A percentile compares a stretch with the other conserved stretches of the same genome.
phyloP scores from a whole-genome alignment of 2,113 vertebrate genomes.

The Eretmochelys imbricata region DNA sequence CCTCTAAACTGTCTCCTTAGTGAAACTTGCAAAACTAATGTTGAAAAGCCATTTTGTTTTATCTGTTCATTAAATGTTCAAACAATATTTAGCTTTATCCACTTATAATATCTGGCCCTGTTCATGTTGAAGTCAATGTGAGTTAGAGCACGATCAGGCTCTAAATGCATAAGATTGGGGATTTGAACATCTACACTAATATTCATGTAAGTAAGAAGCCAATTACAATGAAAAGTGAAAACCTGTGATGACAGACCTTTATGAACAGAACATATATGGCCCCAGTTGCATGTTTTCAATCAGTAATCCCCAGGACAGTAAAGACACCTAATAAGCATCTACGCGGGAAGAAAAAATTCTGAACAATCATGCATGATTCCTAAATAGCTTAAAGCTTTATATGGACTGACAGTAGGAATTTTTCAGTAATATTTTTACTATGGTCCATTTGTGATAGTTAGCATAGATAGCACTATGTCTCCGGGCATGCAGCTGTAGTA shows the following conservation, averaged over 20 bases:
- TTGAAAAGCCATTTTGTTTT: not conserved
- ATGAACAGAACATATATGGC: not conserved
- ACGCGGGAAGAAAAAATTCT: too few species aligned
- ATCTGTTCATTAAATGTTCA: not conserved
- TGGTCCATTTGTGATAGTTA: not conserved
- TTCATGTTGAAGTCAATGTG: not conserved
- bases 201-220: not conserved
- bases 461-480: rapidly evolving
- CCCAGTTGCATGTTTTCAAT: not conserved
- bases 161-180: not conserved
- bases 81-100: not conserved
- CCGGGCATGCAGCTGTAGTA: rapidly evolving
- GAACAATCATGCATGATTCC: too few species aligned
- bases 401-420: not conserved
- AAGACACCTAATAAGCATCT: not conserved
- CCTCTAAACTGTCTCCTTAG: not conserved
- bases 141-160: not conserved
- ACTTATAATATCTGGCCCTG: not conserved
- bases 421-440: not conserved
- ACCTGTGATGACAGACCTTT: not conserved
- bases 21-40: not conserved
- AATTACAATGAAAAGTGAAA: not conserved
- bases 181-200: not conserved
- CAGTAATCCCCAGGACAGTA: not conserved
- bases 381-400: not conserved